Base-by-base conservation (phyloP, 2,888 invertebrate species). In the Pseudoips prasinana region DNA sequence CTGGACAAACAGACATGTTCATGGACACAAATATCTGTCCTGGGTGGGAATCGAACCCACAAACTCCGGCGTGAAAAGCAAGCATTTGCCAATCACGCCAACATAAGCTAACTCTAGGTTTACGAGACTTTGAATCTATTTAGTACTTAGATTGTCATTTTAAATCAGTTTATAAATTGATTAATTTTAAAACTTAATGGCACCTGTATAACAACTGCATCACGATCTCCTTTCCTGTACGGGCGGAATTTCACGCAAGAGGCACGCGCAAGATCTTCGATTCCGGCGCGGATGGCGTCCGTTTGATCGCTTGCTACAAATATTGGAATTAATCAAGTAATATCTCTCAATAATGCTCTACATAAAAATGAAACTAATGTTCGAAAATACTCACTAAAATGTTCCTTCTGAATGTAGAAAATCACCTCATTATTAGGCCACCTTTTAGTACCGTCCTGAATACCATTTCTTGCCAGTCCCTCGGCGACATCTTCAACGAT, bases 171-270 rank as follows among this genome's bases (percentile, higher is more conserved):
- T 3, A 18, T 5, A 18, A 18, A 18, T 5, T 6, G 6, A 5
- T 18, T 18, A 18, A 5, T 18, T 18, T 18, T 18, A 18, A 18
- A 6, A 18, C 18, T 18, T 6, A n/a, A 18, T 18, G 18, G 18
- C 64, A 89, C 89, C 73, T 89, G 88, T 49, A 89, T 84, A 3
- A 87, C 85, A 1, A 89, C 89, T 20, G 88, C 88, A 51, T 86
- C 84, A 1, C 74, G 68, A 47, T 89, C 88, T 0, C 86, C 88
- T 57, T 74, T 79, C 32, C 45, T 74, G 42, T 86, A 88, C 1
- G 81, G 89, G 19, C 81, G 78, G 53, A 90, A 89, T 56, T 75
- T 87, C 8, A 90, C 63, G 50, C 90, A 90, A 2, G 90, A 89
- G 0, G 81, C 83, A 19, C 64, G 79, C 6, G 75, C 75, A 18